These are phyloP conservation scores for Drosophila tropicalis DNA, from an alignment of 1,140 invertebrate species.

Conservation along the genomic window DNA sequence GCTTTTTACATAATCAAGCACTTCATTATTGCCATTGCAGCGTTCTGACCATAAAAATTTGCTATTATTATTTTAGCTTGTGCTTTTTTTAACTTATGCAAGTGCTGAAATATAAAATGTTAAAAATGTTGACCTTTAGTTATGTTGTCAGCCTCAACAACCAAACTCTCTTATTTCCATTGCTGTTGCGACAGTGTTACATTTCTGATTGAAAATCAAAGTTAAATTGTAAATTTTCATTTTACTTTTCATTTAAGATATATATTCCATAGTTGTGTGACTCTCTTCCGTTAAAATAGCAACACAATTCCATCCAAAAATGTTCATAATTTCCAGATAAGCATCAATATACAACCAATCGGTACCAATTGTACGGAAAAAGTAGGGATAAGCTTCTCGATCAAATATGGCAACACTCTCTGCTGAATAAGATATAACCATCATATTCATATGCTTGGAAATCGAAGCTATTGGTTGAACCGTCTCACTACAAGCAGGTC, in stretches of 20 bases:
- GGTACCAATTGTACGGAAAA: conserved; percentile 92
- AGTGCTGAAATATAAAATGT: conserved; percentile 85
- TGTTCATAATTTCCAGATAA: conserved; percentile 75
- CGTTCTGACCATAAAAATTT: conserved; percentile 88
- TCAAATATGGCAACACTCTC: conserved; percentile 90
- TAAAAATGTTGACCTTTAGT: background rate
- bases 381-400: conserved; percentile 90
- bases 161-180: conserved; percentile 84
- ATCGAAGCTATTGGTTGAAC: conserved; percentile 91
- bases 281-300: conserved; percentile 91
- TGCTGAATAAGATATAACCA: conserved; percentile 92
- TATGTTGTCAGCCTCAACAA: background rate
- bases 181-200: conserved; percentile 84
- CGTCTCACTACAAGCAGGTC: conserved; percentile 94
- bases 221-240: conserved; percentile 86
- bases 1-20: conserved; percentile 90
- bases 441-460: conserved; percentile 90
- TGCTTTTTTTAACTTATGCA: conserved; percentile 88
- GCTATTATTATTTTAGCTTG: conserved; percentile 90
- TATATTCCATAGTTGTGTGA: conserved; percentile 92
- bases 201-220: conserved; percentile 89
- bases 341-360: conserved; percentile 87
- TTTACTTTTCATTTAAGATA: conserved; percentile 87
- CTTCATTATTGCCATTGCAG: conserved; percentile 89
- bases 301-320: conserved; percentile 88